These are phyloP conservation scores for Drosophila pruinosa DNA, from an alignment of 1,140 invertebrate species.

Conservation along the genomic window DNA sequence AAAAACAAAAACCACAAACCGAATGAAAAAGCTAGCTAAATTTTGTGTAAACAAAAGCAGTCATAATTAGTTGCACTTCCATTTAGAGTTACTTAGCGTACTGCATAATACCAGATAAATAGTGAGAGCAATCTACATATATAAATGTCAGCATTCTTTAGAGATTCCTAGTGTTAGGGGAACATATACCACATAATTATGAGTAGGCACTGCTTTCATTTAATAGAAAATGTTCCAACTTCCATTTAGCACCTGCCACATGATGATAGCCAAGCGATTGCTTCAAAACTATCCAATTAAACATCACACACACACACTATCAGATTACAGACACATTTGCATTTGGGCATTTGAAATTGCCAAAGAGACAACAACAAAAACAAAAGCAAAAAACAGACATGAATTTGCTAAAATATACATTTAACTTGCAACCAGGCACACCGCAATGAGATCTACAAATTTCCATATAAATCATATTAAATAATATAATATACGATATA, in stretches of 20 bases:
- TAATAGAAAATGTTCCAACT: slow-evolving; percentile 27
- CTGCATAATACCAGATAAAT: slow-evolving; percentile 15
- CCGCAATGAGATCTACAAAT: slow-evolving; percentile 53
- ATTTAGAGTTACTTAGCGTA: slow-evolving; percentile 23
- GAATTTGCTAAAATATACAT: slow-evolving; percentile 37
- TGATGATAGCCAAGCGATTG: slow-evolving; percentile 34
- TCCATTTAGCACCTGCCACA: slow-evolving; percentile 43
- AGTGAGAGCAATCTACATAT: slow-evolving; percentile 8
- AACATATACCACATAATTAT: slow-evolving; percentile 5
- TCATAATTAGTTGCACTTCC: slow-evolving; percentile 33
- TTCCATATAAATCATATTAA: slow-evolving; percentile 48
- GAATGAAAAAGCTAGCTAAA: not conserved
- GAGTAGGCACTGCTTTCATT: slow-evolving; percentile 43
- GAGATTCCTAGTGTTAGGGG: slow-evolving; percentile 3
- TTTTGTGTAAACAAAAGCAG: slow-evolving; percentile 20
- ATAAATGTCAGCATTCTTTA: slow-evolving; percentile 12
- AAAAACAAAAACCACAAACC: not conserved
- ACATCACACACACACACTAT: slow-evolving; percentile 4
- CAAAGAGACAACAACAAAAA: slow-evolving; percentile 7
- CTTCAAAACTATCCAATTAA: slow-evolving; percentile 25
- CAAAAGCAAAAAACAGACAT: slow-evolving; percentile 10
- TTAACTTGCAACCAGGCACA: slow-evolving; percentile 50
- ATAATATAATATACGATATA: slow-evolving; percentile 59
- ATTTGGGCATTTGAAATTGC: slow-evolving; percentile 20
- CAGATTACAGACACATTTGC: slow-evolving; percentile 27